Evolutionary conservation across 2,888 invertebrate genomes (phyloP), one percentile per base, ranked within the genome.

Genomic region (Colostygia pectinataria): DNA sequence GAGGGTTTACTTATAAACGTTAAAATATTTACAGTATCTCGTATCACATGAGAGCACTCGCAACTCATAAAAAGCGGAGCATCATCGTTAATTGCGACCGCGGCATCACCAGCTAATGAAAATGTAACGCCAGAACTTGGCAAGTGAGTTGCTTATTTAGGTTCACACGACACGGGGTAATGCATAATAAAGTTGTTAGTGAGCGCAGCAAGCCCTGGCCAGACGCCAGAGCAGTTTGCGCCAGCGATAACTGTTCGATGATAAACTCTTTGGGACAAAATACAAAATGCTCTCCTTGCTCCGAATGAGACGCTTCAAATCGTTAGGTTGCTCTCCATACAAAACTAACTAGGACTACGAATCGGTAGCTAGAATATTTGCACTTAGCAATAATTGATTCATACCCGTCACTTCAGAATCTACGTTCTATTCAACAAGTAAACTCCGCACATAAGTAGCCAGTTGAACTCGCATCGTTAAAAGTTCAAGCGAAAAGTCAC

Each of bases 151-250:
- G 77, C 80, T 83, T 86, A 85, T 85, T 87, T 83, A 83, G 80
- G 75, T 73, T 71, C 76, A 73, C 75, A 72, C 74, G 71, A 77
- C 76, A 68, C 71, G 62, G 70, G 71, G 79, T 81, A 80, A 86
- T 86, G 83, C 83, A 84, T 85, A 85, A 83, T 85, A 86, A 85
- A 85, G 81, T 80, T 82, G 82, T 81, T 83, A 80, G 75, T 66
- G 71, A 74, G 65, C 63, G 64, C 68, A 64, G 61, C 65, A 61
- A 63, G 55, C 59, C 49, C 68, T 84, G 84, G 83, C 79, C 44
- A n/a, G 18, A 15, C 33, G 78, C 84, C 83, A 83, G 67, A 66
- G 52, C 57, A 44, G 55, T 53, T 70, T 71, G 68, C 67, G 65
- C 65, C 60, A 51, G 51, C 68, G 69, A 75, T 75, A 68, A 69